phyloP scores from a whole-genome alignment of 2,888 invertebrate species.

The Ptychoptera albimana region DNA sequence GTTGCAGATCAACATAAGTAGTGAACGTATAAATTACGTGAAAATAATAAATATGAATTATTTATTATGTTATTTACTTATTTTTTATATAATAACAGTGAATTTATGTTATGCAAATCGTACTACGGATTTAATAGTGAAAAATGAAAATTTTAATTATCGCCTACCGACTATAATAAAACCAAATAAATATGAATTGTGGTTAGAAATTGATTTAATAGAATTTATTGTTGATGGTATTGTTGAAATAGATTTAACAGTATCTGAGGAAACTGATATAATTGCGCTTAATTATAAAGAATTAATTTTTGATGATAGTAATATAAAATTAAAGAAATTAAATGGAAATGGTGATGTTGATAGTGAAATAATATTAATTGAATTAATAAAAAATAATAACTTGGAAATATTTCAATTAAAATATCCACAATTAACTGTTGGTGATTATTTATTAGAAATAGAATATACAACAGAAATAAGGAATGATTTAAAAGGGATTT shows the following conservation, averaged over 20 bases:
- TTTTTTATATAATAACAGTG: no score
- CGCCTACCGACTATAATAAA: not conserved
- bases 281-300: slow-evolving; percentile 5
- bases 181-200: slow-evolving; percentile 5
- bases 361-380: not conserved
- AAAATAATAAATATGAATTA: no score
- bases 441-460: slow-evolving; percentile 39
- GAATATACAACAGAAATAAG: slow-evolving; percentile 32
- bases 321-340: not conserved
- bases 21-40: no score
- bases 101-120: no score
- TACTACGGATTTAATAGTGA: no score
- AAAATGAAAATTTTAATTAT: not conserved
- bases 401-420: slow-evolving; percentile 28
- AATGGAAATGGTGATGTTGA: not conserved
- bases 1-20: no score
- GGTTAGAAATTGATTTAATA: slow-evolving; percentile 2
- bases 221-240: slow-evolving; percentile 1
- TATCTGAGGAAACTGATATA: not conserved
- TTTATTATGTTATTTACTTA: no score
- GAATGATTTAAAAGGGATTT: no score
- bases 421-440: slow-evolving; percentile 29
- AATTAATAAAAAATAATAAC: slow-evolving; percentile 8
- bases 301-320: not conserved
- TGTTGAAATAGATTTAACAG: slow-evolving; percentile 1